Conservation (phyloP, 2,888 invertebrate species). For the Nycteola revayana region DNA sequence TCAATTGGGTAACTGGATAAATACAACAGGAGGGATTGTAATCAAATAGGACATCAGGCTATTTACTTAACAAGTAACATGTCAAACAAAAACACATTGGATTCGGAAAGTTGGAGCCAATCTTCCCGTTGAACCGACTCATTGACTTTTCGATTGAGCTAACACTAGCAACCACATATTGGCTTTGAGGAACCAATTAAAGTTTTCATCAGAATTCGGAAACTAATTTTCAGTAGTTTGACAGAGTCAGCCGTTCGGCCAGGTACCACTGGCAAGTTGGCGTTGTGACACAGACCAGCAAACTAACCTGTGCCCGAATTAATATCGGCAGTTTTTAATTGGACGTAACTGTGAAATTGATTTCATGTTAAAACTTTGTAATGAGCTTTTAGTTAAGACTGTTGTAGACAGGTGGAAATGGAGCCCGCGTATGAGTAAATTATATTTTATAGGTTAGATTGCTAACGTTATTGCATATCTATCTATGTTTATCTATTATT, state of each 20-base stretch:
- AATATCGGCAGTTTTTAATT: constrained; percentile 62
- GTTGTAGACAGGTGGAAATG: constrained; percentile 14
- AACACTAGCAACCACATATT: constrained; percentile 62
- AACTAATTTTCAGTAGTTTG: constrained; percentile 78
- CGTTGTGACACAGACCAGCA: constrained; percentile 42
- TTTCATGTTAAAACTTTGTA: constrained; percentile 24
- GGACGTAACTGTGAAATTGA: constrained; percentile 21
- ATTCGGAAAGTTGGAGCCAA: constrained; percentile 44
- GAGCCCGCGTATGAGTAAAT: background rate
- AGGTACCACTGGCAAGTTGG: constrained; percentile 56
- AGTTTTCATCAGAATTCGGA: constrained; percentile 74
- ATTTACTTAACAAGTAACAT: constrained; percentile 18
- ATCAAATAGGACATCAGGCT: constrained; percentile 15
- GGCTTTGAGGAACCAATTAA: constrained; percentile 76
- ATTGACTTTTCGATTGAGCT: constrained; percentile 56
- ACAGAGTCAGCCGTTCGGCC: constrained; percentile 67
- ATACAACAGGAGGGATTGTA: too few species aligned
- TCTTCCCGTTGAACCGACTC: constrained; percentile 16
- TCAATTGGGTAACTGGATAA: too few species aligned
- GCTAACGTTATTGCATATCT: too few species aligned
- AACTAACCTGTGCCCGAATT: constrained; percentile 48
- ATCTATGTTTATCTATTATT: too few species aligned
- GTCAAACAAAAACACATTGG: constrained; percentile 36
- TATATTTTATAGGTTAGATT: too few species aligned
- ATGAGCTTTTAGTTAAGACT: constrained; percentile 9